phyloP scores from a whole-genome alignment of 2,797 vertebrate genomes.

The Rhodeus uyekii region DNA sequence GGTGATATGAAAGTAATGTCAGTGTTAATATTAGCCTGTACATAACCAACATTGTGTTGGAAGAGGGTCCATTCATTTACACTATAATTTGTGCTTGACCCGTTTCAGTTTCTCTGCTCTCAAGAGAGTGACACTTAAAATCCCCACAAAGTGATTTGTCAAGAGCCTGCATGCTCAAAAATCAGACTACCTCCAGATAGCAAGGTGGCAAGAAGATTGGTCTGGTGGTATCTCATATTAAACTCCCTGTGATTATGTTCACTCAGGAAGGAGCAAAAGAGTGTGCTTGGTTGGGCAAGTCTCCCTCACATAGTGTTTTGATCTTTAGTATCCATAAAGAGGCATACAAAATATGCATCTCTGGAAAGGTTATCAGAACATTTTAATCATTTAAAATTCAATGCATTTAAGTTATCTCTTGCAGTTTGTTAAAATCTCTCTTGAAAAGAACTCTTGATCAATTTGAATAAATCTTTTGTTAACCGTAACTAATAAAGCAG shows the following conservation, averaged over 20 bases:
- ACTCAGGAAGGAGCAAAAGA: neutral
- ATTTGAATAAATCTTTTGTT: neutral
- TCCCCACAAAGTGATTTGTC: constrained; percentile 15
- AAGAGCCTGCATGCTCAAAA: neutral
- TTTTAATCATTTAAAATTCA: neutral
- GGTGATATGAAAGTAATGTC: neutral
- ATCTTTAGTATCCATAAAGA: neutral
- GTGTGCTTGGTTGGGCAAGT: neutral
- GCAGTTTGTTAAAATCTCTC: neutral
- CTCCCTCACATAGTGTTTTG: neutral
- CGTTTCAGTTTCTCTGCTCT: neutral
- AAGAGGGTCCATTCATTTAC: neutral
- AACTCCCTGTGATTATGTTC: constrained; percentile 12
- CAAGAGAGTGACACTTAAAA: neutral
- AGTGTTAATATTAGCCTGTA: neutral
- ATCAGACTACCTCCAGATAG: neutral
- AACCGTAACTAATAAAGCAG: neutral
- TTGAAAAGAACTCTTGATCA: neutral
- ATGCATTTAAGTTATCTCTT: neutral
- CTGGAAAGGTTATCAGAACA: neutral
- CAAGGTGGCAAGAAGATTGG: neutral
- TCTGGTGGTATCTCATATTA: neutral
- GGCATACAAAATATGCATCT: neutral
- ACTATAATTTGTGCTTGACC: constrained; percentile 3
- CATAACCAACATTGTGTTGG: neutral